Evolutionary conservation across 2,888 invertebrate genomes (phyloP).

Genomic region (Phragmatobia fuliginosa): DNA sequence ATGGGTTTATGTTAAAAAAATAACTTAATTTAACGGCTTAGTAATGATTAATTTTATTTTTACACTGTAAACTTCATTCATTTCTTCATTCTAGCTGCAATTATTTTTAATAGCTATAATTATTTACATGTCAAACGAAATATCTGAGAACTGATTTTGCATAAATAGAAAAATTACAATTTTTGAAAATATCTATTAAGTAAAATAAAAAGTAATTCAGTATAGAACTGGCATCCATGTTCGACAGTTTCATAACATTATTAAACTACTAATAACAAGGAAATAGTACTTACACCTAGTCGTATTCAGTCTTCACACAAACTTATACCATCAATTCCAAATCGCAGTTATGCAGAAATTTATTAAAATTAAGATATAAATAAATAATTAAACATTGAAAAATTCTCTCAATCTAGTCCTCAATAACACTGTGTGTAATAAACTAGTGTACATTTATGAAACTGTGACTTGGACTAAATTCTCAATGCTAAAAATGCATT

Average conservation of each 20-base stretch:
- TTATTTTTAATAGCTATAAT: not conserved
- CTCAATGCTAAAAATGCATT: not conserved
- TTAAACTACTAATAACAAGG: slow-evolving; percentile 52
- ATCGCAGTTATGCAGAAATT: slow-evolving; percentile 11
- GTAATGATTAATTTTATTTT: no score
- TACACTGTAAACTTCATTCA: no score
- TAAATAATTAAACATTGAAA: not conserved
- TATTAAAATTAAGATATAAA: not conserved
- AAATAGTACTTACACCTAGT: slow-evolving; percentile 58
- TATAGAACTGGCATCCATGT: slow-evolving; percentile 36
- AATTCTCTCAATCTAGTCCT: not conserved
- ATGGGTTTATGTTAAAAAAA: no score
- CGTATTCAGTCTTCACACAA: slow-evolving; percentile 82
- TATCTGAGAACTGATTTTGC: slow-evolving; percentile 6
- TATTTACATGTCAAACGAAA: slow-evolving; percentile 2
- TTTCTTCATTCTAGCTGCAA: not conserved
- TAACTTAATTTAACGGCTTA: no score
- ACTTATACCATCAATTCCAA: slow-evolving; percentile 60
- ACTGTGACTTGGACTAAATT: not conserved
- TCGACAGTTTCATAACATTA: slow-evolving; percentile 41
- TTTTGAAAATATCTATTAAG: slow-evolving; percentile 44
- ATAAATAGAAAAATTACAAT: slow-evolving; percentile 24
- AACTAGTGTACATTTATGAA: not conserved
- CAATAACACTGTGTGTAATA: not conserved
- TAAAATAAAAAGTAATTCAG: slow-evolving; percentile 31